A percentile compares a stretch with the other conserved stretches of the same genome.
Evolutionary conservation across 2,888 invertebrate species (phyloP).

Genomic region (Yponomeuta plumbellus): DNA sequence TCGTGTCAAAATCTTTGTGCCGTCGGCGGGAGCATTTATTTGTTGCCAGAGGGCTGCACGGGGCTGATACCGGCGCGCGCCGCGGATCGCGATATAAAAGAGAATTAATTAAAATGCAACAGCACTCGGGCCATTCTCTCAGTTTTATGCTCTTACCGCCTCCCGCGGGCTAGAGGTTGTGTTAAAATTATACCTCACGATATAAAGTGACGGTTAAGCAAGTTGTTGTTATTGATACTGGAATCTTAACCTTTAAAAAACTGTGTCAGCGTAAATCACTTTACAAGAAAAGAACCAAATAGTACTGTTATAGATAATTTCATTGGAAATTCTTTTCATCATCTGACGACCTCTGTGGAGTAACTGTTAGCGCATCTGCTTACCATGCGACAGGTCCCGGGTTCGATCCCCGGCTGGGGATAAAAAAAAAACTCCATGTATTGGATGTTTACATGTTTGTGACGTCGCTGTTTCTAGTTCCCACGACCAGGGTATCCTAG

Average conservation of each 20-base stretch:
- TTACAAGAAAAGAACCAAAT: too few relatives aligned
- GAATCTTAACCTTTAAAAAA: background rate
- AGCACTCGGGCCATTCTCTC: constrained; percentile 65
- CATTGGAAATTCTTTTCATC: too few relatives aligned
- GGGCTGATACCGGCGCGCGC: constrained; percentile 51
- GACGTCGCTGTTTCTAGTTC: too few relatives aligned
- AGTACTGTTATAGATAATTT: too few relatives aligned
- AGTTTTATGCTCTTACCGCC: constrained; percentile 49
- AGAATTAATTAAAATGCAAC: constrained; percentile 75
- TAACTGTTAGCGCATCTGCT: too few relatives aligned
- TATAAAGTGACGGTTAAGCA: background rate
- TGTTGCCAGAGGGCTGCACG: constrained; percentile 65
- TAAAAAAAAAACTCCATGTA: too few relatives aligned
- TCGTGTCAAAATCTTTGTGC: constrained; percentile 56
- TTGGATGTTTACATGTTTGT: too few relatives aligned
- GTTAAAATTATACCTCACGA: constrained; percentile 6
- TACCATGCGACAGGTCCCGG: too few relatives aligned
- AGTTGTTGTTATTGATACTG: background rate
- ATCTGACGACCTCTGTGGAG: too few relatives aligned
- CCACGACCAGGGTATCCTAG: too few relatives aligned
- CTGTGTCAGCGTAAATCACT: too few relatives aligned
- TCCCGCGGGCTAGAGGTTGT: constrained; percentile 20
- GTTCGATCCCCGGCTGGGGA: too few relatives aligned
- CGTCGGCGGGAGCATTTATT: constrained; percentile 55
- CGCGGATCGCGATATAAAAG: constrained; percentile 68